phyloP scores from a whole-genome alignment of 2,797 vertebrate genomes.

The Clarias pachynema region DNA sequence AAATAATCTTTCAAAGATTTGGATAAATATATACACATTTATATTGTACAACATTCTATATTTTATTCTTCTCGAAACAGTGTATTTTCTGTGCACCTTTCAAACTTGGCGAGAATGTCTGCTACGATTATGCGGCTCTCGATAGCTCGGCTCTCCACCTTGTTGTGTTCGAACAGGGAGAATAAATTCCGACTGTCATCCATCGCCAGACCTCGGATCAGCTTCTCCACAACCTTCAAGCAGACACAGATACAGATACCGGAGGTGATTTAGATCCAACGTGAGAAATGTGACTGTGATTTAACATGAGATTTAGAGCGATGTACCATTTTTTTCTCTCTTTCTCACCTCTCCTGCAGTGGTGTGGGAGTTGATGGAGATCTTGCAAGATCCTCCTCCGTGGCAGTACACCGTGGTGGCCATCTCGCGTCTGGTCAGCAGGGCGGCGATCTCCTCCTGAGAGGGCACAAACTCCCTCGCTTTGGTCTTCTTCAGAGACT shows the following conservation, averaged over 20 bases:
- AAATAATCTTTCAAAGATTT: background rate
- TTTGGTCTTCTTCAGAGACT: slow-evolving; percentile 91
- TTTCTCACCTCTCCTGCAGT: slow-evolving; percentile 87
- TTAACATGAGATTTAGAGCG: background rate
- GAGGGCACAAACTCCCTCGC: slow-evolving; percentile 89
- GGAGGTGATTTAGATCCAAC: background rate
- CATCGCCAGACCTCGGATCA: slow-evolving; percentile 91
- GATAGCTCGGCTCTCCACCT: slow-evolving; percentile 82
- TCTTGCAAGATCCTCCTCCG: slow-evolving; percentile 93
- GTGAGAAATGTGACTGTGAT: background rate
- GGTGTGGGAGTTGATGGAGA: slow-evolving; percentile 94
- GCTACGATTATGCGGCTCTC: slow-evolving; percentile 91
- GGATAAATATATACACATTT: background rate
- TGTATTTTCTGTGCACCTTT: slow-evolving; percentile 73
- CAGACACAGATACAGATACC: background rate
- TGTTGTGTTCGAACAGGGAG: slow-evolving; percentile 89
- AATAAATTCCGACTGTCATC: slow-evolving; percentile 93
- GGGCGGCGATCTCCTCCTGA: slow-evolving; percentile 90
- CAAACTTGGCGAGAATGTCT: slow-evolving; percentile 91
- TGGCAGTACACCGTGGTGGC: slow-evolving; percentile 92
- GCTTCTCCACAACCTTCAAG: slow-evolving; percentile 86
- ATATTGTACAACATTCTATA: background rate
- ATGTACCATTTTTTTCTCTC: background rate
- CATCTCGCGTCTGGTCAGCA: slow-evolving; percentile 90
- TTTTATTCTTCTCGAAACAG: background rate